phyloP scores from a whole-genome alignment of 2,797 vertebrate species.

The Rhinella marina region DNA sequence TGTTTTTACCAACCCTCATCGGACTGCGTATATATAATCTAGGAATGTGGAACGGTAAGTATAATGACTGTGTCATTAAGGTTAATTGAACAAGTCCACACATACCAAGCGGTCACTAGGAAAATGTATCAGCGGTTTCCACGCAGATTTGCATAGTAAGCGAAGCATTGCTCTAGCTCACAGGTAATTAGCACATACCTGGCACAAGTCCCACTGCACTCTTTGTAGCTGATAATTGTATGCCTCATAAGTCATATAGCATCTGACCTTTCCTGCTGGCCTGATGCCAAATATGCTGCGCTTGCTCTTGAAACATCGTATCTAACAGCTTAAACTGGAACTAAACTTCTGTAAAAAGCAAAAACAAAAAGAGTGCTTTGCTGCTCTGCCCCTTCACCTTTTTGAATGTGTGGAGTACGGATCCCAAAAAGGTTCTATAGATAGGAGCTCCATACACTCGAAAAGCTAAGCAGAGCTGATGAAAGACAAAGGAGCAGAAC shows the following conservation, averaged over 20 bases:
- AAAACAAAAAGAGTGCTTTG: no score
- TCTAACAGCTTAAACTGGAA: no score
- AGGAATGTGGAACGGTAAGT: slow-evolving; percentile 1
- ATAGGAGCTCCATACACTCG: no score
- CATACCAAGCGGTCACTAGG: slow-evolving; percentile 19
- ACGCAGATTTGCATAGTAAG: slow-evolving; percentile 35
- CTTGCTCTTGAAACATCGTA: background rate
- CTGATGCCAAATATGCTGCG: background rate
- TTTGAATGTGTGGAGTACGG: no score
- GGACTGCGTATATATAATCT: background rate
- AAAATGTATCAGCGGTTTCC: background rate
- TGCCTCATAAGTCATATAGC: background rate
- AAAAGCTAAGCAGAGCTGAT: no score
- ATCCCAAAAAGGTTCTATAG: no score
- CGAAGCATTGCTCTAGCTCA: background rate
- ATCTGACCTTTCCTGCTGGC: slow-evolving; percentile 30
- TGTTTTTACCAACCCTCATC: background rate
- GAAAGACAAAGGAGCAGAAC: no score
- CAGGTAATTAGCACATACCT: slow-evolving; percentile 46
- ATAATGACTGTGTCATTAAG: slow-evolving; percentile 6
- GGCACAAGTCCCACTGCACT: slow-evolving; percentile 13
- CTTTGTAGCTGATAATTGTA: slow-evolving; percentile 34
- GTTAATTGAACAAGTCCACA: slow-evolving; percentile 24
- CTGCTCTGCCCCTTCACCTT: no score
- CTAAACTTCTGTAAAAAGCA: no score